Evolutionary conservation across 92 coral and sea anemone species (phyloP), one percentile per base, ranked within the genome.

Genomic region (Zoanthus gigantus): DNA sequence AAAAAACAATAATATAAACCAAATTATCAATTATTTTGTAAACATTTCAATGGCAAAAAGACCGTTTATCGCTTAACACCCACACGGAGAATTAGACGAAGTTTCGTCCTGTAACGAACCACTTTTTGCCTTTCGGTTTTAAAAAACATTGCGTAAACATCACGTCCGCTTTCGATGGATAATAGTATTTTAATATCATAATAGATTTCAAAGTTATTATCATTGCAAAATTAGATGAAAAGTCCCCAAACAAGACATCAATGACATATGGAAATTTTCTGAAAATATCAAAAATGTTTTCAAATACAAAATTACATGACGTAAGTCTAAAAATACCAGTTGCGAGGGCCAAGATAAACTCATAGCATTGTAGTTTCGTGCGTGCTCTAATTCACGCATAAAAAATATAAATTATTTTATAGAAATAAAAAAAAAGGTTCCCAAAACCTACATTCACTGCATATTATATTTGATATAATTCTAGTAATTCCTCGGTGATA

Each of bases 21-120:
- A 37, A 81, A 65, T 15, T 12, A 65, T 15, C 45, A 57, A 9
- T 46, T 66, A 81, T 65, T 66, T 16, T 46, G 85, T 81, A 81
- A 81, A 81, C 85, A 81, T 32, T 66, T 60, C 63, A 65, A 61
- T 42, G 63, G 47, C 66, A 81, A 46, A 42, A 71, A 44, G 37
- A 37, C 16, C 67, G 61, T 31, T 9, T 60, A 42, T 78, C 17
- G 83, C 56, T 78, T 78, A 42, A 15, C 67, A 14, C 17, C 16
- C 31, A 68, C 30, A 31, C 16, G 31, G 45, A 23, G 32, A 23
- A 66, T 42, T 54, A 46, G 13, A 48, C 65, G 54, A 79, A 5
- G 0, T 11, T 57, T 79, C 65, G 9, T 9, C 65, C 57, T 44
- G 29, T 65, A 57, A 29, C 44, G 74, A 65, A 66, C 60, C 13